Base-by-base conservation (phyloP, 2,888 invertebrate genomes). In the Caenorhabditis becei region DNA sequence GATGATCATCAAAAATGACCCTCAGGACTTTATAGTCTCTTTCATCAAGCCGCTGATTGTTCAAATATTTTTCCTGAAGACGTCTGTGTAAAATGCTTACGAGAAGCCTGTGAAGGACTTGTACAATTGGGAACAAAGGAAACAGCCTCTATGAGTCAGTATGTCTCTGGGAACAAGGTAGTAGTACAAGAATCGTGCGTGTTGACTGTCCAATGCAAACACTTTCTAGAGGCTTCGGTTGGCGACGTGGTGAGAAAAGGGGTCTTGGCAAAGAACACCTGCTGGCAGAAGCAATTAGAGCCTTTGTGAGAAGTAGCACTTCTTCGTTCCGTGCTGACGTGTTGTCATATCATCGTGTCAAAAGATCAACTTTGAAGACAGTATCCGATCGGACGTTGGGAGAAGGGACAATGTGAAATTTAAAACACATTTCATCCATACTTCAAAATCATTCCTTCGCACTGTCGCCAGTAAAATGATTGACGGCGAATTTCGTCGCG, bases 371-470 rank as follows among this genome's bases (percentile, higher is more conserved):
- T 18, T 3, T 49, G 20, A 7, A 18, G 18, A 20, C 7, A 18
- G 20, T 14, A 7, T 11, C 14, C 7, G 7, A 11, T 14, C 7
- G 14, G 14, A 14, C 41, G 41, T 14, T 14, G 14, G 7, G 7
- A 2, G 14, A 41, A 41, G 4, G 49, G 58, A 24, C 23, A 65
- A 74, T 65, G 63, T 58, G 63, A 72, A 63, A 72, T 65, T 65
- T 62, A 65, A 74, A 24, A 74, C 63, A 65, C 65, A 35, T 74
- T 56, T 44, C 5, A 32, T 49, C 63, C 49, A 18, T 20, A 62
- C 58, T 74, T 66, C 24, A 37, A 74, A 53, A 66, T 66, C 66
- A 61, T 61, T 66, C 18, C 35, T 58, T 54, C 47, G 56, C 28
- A 23, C 32, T 18, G 47, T 47, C 32, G 63, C 20, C 62, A 72